phyloP scores from a whole-genome alignment of 2,888 invertebrate genomes.

The Eristalinus aeneus region DNA sequence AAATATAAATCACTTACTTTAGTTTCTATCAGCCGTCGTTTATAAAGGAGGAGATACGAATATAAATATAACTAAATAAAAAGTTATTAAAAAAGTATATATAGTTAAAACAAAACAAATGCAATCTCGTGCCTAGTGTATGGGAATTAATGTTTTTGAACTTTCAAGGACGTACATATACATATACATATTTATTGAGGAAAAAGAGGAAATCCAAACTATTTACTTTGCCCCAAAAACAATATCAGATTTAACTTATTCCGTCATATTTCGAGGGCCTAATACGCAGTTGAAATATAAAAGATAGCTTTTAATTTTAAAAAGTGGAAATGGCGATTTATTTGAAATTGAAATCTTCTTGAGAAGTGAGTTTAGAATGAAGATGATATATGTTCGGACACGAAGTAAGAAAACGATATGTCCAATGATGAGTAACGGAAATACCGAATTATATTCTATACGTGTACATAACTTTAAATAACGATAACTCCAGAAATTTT shows the following conservation, averaged over 20 bases:
- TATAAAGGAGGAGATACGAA: slow-evolving; percentile 9
- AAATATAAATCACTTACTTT: not conserved
- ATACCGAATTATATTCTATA: too few species aligned
- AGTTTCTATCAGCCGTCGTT: not conserved
- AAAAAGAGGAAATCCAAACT: not conserved
- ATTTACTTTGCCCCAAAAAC: not conserved
- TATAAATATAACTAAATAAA: not conserved
- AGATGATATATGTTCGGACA: too few species aligned
- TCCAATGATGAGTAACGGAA: too few species aligned
- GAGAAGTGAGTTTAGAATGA: too few species aligned
- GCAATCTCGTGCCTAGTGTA: not conserved
- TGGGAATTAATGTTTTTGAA: not conserved
- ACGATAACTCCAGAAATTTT: too few species aligned
- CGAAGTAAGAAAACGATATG: too few species aligned
- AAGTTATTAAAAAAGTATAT: not conserved
- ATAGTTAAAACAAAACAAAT: not conserved
- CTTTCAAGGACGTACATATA: not conserved
- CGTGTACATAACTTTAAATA: too few species aligned
- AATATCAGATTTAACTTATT: not conserved
- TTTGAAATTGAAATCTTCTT: too few species aligned
- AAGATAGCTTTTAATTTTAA: not conserved
- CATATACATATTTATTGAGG: not conserved
- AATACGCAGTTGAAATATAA: not conserved
- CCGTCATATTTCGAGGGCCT: not conserved
- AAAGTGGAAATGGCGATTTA: too few species aligned